Evolutionary conservation across 2,888 invertebrate genomes (phyloP).

Genomic region (Hypomecis atomaria): DNA sequence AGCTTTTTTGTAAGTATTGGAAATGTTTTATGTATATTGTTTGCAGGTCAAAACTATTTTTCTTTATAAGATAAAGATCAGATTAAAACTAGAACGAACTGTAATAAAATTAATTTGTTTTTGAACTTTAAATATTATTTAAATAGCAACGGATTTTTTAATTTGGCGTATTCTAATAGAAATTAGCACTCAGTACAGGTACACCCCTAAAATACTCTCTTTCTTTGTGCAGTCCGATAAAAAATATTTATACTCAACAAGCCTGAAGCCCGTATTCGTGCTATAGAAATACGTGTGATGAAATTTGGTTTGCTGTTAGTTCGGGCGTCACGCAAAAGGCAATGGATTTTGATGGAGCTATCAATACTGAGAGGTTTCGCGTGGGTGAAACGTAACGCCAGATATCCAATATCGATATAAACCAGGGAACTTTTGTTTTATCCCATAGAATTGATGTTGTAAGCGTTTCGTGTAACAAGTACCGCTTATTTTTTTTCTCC

Average conservation of each 20-base stretch:
- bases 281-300: constrained; percentile 7
- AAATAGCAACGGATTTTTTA: no score
- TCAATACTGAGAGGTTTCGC: constrained; percentile 22
- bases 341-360: constrained; percentile 33
- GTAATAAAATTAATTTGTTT: no score
- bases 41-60: no score
- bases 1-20: no score
- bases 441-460: not conserved
- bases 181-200: not conserved
- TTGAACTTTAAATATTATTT: no score
- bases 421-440: constrained; percentile 12
- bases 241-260: not conserved
- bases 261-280: not conserved
- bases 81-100: no score
- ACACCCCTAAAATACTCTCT: no score
- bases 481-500: no score
- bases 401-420: constrained; percentile 25
- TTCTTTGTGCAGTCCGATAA: not conserved
- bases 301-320: constrained; percentile 14
- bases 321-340: constrained; percentile 26
- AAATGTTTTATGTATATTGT: no score
- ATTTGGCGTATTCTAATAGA: no score
- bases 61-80: no score
- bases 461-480: not conserved
- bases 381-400: constrained; percentile 22